Base-by-base conservation (phyloP, 1,140 invertebrate genomes). In the Neodiprion fabricii region DNA sequence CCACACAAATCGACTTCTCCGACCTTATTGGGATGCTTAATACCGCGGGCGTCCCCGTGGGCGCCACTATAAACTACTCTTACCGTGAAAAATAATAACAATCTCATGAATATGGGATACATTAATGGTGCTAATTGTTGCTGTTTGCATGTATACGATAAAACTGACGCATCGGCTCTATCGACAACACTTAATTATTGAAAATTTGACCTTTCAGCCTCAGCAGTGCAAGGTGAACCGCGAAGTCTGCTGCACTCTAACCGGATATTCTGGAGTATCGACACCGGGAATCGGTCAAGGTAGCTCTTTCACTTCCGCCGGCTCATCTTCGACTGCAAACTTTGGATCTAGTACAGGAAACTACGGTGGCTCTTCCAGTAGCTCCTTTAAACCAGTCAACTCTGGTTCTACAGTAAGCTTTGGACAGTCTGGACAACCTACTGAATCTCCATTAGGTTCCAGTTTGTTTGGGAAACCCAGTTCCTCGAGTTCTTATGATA, bases 171-270 rank as follows among this genome's bases (percentile, higher is more conserved):
- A 61, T 61, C 53, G 53, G 8, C 28, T 40, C 28, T 40, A 40
- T 40, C 28, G 28, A 5, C 5, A 61, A 61, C 9, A 61, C n/a
- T 61, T 14, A 61, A 12, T 12, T 40, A 23, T n/a, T 67, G 68
- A 48, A 71, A 3, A 68, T 68, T 75, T 68, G n/a, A 17, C 69
- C 61, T 84, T 83, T 21, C 76, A 88, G 85, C 61, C 61, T 9
- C 83, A 85, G 67, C 72, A 82, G 8, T 87, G 87, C 72, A 79
- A 84, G 17, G 49, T 78, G 0, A 73, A 77, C 2, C 48, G 74
- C n/a, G 80, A 87, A 80, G 80, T 81, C n/a, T 88, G 87, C 71
- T 88, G 87, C 50, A 84, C 76, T 8, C 53, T 86, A 14, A 12
- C 14, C 14, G 68, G 68, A 12, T 70, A 70, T 70, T 70, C 68